phyloP scores from a whole-genome alignment of 2,888 invertebrate genomes.

The Melanotus villosus region DNA sequence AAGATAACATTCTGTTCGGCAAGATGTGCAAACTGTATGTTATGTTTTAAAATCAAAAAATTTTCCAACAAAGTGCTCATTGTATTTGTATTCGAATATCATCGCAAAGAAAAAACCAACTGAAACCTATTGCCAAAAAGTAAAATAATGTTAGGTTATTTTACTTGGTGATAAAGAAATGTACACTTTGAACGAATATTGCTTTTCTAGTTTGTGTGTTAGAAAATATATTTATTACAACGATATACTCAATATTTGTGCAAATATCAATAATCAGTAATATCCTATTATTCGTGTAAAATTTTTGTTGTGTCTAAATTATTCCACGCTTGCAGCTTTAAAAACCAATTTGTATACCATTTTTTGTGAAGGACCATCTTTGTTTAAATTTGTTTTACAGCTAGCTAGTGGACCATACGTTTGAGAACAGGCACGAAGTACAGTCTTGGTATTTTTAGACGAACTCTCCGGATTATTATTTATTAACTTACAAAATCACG shows the following conservation, averaged over 20 bases:
- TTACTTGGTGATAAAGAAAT: conserved; percentile 30
- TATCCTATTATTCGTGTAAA: conserved; percentile 32
- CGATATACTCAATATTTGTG: conserved; percentile 63
- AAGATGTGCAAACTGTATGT: neutral
- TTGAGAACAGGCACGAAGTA: too few relatives aligned
- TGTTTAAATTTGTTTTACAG: neutral
- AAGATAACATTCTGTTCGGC: too few relatives aligned
- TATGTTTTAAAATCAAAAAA: neutral
- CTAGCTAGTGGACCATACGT: conserved; percentile 1
- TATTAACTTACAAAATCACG: too few relatives aligned
- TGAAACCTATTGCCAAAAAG: conserved; percentile 37
- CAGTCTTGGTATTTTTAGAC: too few relatives aligned
- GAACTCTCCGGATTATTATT: too few relatives aligned
- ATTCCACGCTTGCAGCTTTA: conserved; percentile 13
- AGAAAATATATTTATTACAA: conserved; percentile 56
- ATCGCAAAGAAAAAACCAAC: conserved; percentile 22
- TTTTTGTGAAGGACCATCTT: conserved; percentile 4
- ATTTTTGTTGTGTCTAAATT: neutral
- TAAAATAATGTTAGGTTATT: conserved; percentile 37
- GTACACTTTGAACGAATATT: conserved; percentile 37
- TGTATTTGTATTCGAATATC: conserved; percentile 21
- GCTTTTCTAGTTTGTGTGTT: conserved; percentile 59
- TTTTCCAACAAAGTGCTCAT: conserved; percentile 14
- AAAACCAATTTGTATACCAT: conserved; percentile 2
- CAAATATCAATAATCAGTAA: conserved; percentile 55